Conservation (phyloP, 2,888 invertebrate genomes). For the Meteorus colon region DNA sequence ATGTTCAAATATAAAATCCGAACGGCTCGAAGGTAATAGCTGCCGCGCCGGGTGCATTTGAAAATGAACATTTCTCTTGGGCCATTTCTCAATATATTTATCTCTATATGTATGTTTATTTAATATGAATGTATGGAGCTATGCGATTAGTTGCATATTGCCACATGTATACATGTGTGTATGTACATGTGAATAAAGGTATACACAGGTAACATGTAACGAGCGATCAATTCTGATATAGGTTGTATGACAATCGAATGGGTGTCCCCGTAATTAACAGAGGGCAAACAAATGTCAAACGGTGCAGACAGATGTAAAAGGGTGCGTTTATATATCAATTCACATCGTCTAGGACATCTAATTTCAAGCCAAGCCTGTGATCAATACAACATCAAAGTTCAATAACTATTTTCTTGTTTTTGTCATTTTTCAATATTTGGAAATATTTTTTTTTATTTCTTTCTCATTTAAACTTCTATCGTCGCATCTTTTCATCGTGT, state of each 20-base stretch:
- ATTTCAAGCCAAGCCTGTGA: constrained; percentile 49
- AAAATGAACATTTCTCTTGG: constrained; percentile 44
- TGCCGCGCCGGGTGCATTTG: constrained; percentile 46
- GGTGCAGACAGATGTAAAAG: constrained; percentile 71
- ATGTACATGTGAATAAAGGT: not conserved
- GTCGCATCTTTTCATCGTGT: not conserved
- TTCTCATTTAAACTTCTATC: not conserved
- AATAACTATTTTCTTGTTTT: not conserved
- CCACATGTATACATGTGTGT: constrained; percentile 10
- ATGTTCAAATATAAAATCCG: constrained; percentile 46
- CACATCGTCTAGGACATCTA: constrained; percentile 73
- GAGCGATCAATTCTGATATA: constrained; percentile 14
- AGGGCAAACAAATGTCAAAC: constrained; percentile 67
- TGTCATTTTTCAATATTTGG: not conserved
- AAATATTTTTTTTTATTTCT: not conserved
- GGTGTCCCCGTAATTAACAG: constrained; percentile 49
- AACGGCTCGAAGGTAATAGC: constrained; percentile 47
- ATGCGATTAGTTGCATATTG: constrained; percentile 8
- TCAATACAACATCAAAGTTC: constrained; percentile 43
- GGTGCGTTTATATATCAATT: constrained; percentile 63
- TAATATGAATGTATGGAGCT: constrained; percentile 37
- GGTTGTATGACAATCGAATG: constrained; percentile 28
- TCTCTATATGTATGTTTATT: constrained; percentile 55
- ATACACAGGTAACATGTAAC: constrained; percentile 6
- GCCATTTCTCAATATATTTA: constrained; percentile 44